Conservation (phyloP, 2,797 vertebrate species). For the Crenuchus spilurus region DNA sequence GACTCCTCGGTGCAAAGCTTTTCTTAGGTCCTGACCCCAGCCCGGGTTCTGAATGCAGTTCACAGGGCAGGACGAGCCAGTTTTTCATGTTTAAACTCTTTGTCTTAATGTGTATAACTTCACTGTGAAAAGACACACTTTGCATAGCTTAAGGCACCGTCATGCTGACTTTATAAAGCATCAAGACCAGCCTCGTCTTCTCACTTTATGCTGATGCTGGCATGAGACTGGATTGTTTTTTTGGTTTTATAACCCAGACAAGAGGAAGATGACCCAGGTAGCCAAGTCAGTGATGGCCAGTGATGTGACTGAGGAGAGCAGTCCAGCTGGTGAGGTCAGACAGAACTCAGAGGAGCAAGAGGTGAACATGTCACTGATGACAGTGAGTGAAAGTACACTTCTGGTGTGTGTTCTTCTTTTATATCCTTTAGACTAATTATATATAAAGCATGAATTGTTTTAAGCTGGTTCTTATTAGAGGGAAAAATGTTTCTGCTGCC, state of each 20-base stretch:
- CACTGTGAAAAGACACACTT: background rate
- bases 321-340: conserved; percentile 58
- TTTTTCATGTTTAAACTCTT: conserved; percentile 48
- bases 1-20: background rate
- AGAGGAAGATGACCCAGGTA: conserved; percentile 64
- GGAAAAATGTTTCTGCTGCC: background rate
- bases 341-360: conserved; percentile 67
- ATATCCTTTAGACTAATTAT: too few relatives aligned
- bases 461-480: background rate
- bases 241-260: conserved; percentile 2
- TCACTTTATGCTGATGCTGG: background rate
- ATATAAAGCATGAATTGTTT: too few relatives aligned
- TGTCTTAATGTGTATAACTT: conserved; percentile 21
- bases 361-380: too few relatives aligned
- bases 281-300: conserved; percentile 58
- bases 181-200: background rate
- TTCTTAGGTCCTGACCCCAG: background rate
- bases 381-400: background rate
- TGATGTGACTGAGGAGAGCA: conserved; percentile 64
- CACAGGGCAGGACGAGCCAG: conserved; percentile 65
- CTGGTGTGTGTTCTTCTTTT: too few relatives aligned
- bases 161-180: background rate
- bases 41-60: background rate
- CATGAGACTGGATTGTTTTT: background rate
- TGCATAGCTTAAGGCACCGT: conserved; percentile 19